Evolutionary conservation across 1,140 invertebrate genomes (phyloP), one percentile per base, ranked within the genome.

Genomic region (Aphaenogaster rudis): DNA sequence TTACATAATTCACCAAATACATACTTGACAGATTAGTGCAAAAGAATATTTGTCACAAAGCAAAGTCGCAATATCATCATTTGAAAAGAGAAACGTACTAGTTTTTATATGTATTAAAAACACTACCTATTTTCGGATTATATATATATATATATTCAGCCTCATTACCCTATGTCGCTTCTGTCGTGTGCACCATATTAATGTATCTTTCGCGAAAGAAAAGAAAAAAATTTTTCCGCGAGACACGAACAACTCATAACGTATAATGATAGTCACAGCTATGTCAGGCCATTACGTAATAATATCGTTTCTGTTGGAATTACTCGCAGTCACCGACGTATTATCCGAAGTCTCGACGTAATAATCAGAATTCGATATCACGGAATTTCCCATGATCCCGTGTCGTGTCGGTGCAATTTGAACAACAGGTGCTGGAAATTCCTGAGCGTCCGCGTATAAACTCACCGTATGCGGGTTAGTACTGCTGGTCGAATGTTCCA

Each of bases 401-500:
- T 78, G 88, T 61, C 74, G 79, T 39, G 36, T 36, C 42, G 90
- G 67, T 28, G 80, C 77, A 6, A 91, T 86, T 67, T 91, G 91
- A 52, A 93, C 86, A 57, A 92, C 64, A 64, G 87, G 21, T 54
- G 72, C 52, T 76, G 88, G 89, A 52, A 81, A 88, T 78, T 94
- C 93, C 69, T 95, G 88, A 77, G 87, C 84, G 0, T 93, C 93
- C 7, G 69, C 69, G 72, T 91, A 93, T 52, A 94, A 88, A 74
- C 90, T 93, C 13, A 95, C 89, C 1, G 92, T 94, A 64, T 94
- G 92, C 6, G 92, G 92, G 45, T 93, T 93, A 0, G 92, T 94
- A 79, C 93, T 95, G 87, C 93, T 94, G n/a, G 91, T 88, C 2
- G 94, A 95, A 79, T 87, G 89, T 52, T 95, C 94, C 17, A 94